Conservation (phyloP, 2,888 invertebrate genomes). For the Deilephila porcellus region DNA sequence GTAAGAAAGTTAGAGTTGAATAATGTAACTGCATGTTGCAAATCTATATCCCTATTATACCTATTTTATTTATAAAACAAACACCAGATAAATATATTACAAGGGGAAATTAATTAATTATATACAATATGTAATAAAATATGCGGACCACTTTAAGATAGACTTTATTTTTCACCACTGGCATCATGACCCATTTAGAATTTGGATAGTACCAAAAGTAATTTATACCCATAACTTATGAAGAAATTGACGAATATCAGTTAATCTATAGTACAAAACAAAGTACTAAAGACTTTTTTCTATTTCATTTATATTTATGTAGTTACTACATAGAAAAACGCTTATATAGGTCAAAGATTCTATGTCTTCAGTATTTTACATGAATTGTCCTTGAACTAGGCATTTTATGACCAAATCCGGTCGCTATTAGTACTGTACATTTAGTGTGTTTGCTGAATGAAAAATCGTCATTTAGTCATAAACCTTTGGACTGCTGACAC, state of each 20-base stretch:
- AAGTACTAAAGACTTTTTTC: too few relatives aligned
- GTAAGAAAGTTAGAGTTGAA: neutral
- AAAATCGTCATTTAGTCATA: neutral
- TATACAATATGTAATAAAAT: too few relatives aligned
- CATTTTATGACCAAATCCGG: conserved; percentile 4
- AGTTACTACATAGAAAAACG: neutral
- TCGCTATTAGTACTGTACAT: neutral
- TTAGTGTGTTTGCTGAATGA: conserved; percentile 1
- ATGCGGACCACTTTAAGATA: neutral
- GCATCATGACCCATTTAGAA: neutral
- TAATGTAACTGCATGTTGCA: neutral
- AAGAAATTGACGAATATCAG: too few relatives aligned
- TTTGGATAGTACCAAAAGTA: neutral
- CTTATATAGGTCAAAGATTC: neutral
- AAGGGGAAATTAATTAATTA: too few relatives aligned
- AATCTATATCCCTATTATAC: neutral
- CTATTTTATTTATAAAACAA: too few relatives aligned
- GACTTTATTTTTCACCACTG: neutral
- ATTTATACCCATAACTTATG: too few relatives aligned
- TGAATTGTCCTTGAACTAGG: conserved; percentile 15
- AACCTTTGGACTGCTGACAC: neutral
- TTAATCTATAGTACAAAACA: too few relatives aligned
- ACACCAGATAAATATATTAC: too few relatives aligned
- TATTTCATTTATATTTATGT: neutral
- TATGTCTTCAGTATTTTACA: neutral